These are phyloP conservation scores for Rhingia campestris DNA, from an alignment of 2,888 invertebrate genomes.

Conservation along the genomic window DNA sequence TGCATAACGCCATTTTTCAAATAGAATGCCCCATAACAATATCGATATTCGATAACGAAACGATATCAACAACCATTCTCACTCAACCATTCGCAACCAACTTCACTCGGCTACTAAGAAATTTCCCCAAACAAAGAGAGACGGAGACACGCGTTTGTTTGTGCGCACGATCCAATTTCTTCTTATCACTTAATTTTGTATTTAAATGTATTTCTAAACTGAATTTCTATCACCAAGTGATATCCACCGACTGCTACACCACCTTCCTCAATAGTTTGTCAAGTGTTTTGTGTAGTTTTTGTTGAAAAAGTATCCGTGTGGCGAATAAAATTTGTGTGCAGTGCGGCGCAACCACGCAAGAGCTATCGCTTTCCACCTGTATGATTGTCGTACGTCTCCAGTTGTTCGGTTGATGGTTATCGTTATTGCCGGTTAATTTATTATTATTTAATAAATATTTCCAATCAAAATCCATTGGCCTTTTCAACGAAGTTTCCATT, in stretches of 20 bases:
- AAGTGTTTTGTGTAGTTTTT: constrained; percentile 16
- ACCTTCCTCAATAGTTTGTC: constrained; percentile 5
- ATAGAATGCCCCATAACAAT: constrained; percentile 20
- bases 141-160: constrained; percentile 74
- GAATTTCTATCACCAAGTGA: constrained; percentile 16
- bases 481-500: constrained; percentile 18
- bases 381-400: constrained; percentile 2
- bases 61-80: constrained; percentile 12
- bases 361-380: constrained; percentile 15
- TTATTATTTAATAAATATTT: neutral
- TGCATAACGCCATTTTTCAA: neutral
- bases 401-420: constrained; percentile 15
- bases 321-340: neutral
- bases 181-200: constrained; percentile 60
- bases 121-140: constrained; percentile 77
- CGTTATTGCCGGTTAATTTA: constrained; percentile 17
- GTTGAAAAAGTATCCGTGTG: neutral
- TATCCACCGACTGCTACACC: constrained; percentile 5
- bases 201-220: constrained; percentile 55
- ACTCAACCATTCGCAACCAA: constrained; percentile 23
- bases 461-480: neutral
- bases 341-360: constrained; percentile 56
- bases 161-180: constrained; percentile 55
- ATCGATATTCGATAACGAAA: constrained; percentile 32
- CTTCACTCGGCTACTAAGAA: constrained; percentile 71